These are phyloP conservation scores for Eristalinus sepulchralis DNA, from an alignment of 2,888 invertebrate genomes.

Conservation along the genomic window DNA sequence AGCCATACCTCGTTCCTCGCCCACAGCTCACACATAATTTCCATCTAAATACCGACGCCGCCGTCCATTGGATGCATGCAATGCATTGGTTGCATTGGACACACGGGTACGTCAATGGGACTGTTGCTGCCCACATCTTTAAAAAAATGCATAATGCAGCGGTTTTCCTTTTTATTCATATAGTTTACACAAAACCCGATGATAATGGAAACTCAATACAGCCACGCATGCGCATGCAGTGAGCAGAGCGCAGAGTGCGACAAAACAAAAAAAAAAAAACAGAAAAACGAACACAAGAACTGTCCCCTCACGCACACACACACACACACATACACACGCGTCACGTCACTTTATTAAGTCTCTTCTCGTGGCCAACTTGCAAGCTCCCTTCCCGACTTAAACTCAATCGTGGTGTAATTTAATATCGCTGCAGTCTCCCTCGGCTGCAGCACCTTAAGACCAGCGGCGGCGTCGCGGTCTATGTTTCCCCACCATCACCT, in stretches of 20 bases:
- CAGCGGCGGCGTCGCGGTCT: no score
- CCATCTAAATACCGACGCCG: slow-evolving; percentile 13
- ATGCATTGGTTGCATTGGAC: no score
- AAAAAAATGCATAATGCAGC: slow-evolving; percentile 67
- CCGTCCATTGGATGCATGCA: not conserved
- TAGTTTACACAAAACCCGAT: slow-evolving; percentile 63
- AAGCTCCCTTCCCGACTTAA: slow-evolving; percentile 22
- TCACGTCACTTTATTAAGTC: slow-evolving; percentile 63
- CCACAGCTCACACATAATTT: slow-evolving; percentile 19
- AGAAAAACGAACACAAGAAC: not conserved
- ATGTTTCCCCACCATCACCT: not conserved
- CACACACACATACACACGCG: slow-evolving; percentile 8
- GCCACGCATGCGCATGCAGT: not conserved
- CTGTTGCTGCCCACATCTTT: slow-evolving; percentile 56
- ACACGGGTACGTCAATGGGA: slow-evolving; percentile 27
- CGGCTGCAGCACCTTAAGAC: slow-evolving; percentile 5
- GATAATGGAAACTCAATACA: slow-evolving; percentile 69
- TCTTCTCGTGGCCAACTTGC: slow-evolving; percentile 11
- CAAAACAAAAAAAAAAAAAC: not conserved
- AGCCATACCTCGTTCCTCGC: not conserved
- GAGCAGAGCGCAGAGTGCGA: not conserved
- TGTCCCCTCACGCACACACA: slow-evolving; percentile 34
- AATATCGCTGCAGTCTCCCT: slow-evolving; percentile 50
- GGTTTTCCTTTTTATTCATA: slow-evolving; percentile 43
- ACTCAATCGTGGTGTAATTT: slow-evolving; percentile 58